Evolutionary conservation across 2,888 invertebrate species (phyloP).

Genomic region (Macroteleia sp.): DNA sequence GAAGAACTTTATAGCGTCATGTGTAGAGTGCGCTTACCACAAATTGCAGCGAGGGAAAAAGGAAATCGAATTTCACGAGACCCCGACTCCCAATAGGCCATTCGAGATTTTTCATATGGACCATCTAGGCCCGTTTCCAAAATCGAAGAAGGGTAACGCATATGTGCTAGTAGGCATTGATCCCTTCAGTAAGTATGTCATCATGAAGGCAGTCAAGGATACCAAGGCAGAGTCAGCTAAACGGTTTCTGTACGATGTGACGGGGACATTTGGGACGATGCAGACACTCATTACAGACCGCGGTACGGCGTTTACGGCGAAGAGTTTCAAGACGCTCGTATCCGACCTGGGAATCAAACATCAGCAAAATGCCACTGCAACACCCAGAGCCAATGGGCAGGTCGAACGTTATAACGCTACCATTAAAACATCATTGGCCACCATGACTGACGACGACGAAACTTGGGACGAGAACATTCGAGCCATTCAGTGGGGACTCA

Average conservation of each 20-base stretch:
- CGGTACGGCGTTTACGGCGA: neutral
- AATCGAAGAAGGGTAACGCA: neutral
- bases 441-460: neutral
- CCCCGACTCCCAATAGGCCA: neutral
- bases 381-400: conserved; percentile 12
- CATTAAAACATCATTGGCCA: neutral
- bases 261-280: neutral
- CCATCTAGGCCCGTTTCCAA: neutral
- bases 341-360: neutral
- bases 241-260: neutral
- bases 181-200: conserved; percentile 17
- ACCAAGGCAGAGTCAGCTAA: neutral
- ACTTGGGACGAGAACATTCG: conserved; percentile 8
- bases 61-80: neutral
- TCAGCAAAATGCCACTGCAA: neutral
- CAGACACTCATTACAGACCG: neutral
- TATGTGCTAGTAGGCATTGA: neutral
- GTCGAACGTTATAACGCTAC: neutral
- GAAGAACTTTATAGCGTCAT: no score
- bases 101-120: conserved; percentile 17
- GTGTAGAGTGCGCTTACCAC: conserved; percentile 17
- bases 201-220: neutral
- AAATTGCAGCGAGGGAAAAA: neutral
- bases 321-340: neutral
- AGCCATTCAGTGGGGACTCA: conserved; percentile 16